Conservation (phyloP, 1,140 invertebrate species). For the Periplaneta americana region DNA sequence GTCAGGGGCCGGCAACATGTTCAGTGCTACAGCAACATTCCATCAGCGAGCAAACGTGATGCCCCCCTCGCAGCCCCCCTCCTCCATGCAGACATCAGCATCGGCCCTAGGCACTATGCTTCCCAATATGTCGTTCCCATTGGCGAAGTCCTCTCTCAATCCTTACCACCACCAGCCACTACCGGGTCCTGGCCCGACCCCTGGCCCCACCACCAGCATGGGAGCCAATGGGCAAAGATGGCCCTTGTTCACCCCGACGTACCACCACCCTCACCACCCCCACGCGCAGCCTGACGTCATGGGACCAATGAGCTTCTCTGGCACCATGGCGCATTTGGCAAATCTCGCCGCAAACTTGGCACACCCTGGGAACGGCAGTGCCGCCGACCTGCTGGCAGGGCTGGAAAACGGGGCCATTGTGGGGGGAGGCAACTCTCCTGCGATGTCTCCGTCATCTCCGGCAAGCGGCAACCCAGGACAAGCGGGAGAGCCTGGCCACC, state of each 20-base stretch:
- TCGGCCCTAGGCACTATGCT: background rate
- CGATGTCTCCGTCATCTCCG: conserved; percentile 51
- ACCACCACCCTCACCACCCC: conserved; percentile 10
- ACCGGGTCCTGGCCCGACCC: conserved; percentile 35
- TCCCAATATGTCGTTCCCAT: conserved; percentile 4
- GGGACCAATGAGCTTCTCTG: conserved; percentile 7
- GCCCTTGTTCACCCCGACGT: conserved; percentile 17
- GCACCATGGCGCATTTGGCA: conserved; percentile 31
- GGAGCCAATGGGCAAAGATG: conserved; percentile 21
- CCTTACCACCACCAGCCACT: conserved; percentile 28
- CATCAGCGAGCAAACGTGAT: conserved; percentile 3
- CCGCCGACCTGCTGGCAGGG: conserved; percentile 44
- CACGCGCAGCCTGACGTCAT: conserved; percentile 21
- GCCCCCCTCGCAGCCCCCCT: background rate
- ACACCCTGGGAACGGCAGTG: conserved; percentile 22
- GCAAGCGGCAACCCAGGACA: conserved; percentile 17
- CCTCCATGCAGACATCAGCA: background rate
- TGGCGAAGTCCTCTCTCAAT: conserved; percentile 1
- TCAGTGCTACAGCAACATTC: conserved; percentile 8
- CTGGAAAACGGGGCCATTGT: conserved; percentile 40
- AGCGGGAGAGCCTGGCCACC: background rate
- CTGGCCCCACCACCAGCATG: conserved; percentile 37
- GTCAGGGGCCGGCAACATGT: conserved; percentile 20
- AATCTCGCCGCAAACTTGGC: conserved; percentile 35
- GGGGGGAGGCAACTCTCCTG: conserved; percentile 43